Evolutionary conservation across 2,888 invertebrate genomes (phyloP).

Genomic region (Pristionchus fissidentatus): DNA sequence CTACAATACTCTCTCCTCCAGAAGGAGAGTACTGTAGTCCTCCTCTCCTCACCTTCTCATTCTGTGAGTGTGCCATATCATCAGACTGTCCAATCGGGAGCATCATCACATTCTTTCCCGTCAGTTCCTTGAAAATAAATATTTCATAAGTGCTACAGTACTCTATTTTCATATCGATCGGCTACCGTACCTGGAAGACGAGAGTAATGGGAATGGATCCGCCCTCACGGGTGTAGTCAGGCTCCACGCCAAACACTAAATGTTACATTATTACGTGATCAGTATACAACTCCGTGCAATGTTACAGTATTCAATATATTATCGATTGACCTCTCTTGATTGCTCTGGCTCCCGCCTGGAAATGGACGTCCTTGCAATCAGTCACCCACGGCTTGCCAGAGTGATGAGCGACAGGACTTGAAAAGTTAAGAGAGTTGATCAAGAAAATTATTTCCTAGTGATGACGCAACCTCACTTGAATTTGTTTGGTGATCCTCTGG

Average conservation of each 20-base stretch:
- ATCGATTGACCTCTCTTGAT: constrained; percentile 67
- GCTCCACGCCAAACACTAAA: constrained; percentile 88
- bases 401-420: constrained; percentile 79
- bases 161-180: background rate
- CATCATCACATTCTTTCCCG: constrained; percentile 89
- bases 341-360: constrained; percentile 84
- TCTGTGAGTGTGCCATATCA: constrained; percentile 98
- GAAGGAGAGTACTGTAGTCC: no score
- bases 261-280: background rate
- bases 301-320: no score
- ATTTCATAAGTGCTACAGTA: no score
- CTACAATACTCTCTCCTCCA: no score
- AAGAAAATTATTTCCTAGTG: no score
- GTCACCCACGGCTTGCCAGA: constrained; percentile 93
- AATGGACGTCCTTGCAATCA: constrained; percentile 92
- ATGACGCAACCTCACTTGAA: no score
- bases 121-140: constrained; percentile 72
- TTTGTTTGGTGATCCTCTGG: constrained; percentile 84
- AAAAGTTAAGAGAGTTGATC: background rate
- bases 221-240: constrained; percentile 95
- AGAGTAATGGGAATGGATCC: constrained; percentile 97
- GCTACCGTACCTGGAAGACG: constrained; percentile 81
- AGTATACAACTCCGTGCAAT: background rate
- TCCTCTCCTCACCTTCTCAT: no score
- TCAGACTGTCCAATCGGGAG: constrained; percentile 94